Base-by-base conservation (phyloP, 2,888 invertebrate species). In the Fissipunctia ypsillon region DNA sequence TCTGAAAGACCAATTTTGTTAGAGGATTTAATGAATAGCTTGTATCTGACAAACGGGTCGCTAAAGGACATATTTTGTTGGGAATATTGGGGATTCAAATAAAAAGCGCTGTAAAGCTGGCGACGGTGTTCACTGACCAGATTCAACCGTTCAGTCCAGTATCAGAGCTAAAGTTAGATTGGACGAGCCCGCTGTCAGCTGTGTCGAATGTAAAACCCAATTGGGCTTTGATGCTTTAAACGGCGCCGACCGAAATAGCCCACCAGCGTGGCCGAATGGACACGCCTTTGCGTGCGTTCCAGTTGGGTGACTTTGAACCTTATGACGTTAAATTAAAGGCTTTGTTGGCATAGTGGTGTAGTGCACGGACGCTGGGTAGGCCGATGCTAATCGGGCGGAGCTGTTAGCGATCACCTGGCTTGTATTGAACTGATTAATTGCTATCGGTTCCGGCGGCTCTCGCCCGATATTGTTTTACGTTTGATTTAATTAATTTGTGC, bases 191-290 rank as follows among this genome's bases (percentile, higher is more conserved):
- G 88, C 89, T 88, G 35, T n/a, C 35, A 35, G 35, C 35, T 38
- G 89, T 90, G 93, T 93, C 92, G 91, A 91, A 94, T 94, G 94
- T 94, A 93, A 94, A 94, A 94, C 93, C 93, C 93, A 94, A 94
- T 95, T 94, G 93, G 92, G 92, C 94, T 94, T 93, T 93, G 94
- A 94, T 93, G 94, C 92, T 94, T 92, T 93, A 94, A 95, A 91
- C 93, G 92, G 92, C 87, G 89, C 92, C 91, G 88, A 89, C 92
- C 91, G 90, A 91, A 94, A 94, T 93, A 94, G 91, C 91, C 91
- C 89, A 89, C 89, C 89, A 88, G 86, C 88, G 88, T 83, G 88
- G 87, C 78, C 84, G 81, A 85, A 88, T 81, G 72, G 83, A 80
- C 84, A 78, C 76, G 69, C 63, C 69, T 69, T 59, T 59, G 50